Evolutionary conservation across 2,113 vertebrate species (phyloP).

Genomic region (Oceanites oceanicus): DNA sequence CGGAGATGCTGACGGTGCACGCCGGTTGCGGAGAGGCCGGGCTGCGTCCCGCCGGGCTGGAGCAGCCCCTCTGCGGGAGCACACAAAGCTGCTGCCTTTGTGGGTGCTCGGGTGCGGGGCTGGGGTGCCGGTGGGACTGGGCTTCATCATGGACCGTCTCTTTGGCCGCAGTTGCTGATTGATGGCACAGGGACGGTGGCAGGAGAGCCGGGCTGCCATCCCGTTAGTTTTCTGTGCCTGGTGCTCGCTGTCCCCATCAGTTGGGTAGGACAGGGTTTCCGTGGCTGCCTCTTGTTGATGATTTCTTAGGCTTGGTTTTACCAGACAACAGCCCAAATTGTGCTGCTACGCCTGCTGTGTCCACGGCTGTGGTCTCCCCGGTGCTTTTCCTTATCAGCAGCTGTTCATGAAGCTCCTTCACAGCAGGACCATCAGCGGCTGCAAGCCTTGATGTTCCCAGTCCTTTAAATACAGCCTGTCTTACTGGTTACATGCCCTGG

Average conservation of each 20-base stretch:
- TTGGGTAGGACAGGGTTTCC: not conserved
- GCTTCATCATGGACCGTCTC: not conserved
- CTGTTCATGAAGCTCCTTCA: not conserved
- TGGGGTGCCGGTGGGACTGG: not conserved
- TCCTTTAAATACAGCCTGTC: not conserved
- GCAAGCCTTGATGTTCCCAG: not conserved
- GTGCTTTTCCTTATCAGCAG: not conserved
- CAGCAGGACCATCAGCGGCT: not conserved
- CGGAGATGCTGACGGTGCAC: not conserved
- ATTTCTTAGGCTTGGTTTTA: not conserved
- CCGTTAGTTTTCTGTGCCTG: no score
- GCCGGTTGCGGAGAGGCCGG: not conserved
- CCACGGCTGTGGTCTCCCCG: not conserved
- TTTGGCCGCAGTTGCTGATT: not conserved
- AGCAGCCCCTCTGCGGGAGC: not conserved
- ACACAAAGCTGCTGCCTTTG: not conserved
- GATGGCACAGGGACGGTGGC: not conserved
- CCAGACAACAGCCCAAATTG: not conserved
- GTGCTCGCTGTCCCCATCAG: not conserved
- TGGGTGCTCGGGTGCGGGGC: not conserved
- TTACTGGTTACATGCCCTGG: not conserved
- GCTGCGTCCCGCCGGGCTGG: not conserved
- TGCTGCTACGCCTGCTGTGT: rapidly evolving
- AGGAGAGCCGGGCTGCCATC: not conserved
- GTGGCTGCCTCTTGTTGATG: not conserved